Conservation (phyloP, 2,888 invertebrate genomes). For the Neoaliturus tenellus region DNA sequence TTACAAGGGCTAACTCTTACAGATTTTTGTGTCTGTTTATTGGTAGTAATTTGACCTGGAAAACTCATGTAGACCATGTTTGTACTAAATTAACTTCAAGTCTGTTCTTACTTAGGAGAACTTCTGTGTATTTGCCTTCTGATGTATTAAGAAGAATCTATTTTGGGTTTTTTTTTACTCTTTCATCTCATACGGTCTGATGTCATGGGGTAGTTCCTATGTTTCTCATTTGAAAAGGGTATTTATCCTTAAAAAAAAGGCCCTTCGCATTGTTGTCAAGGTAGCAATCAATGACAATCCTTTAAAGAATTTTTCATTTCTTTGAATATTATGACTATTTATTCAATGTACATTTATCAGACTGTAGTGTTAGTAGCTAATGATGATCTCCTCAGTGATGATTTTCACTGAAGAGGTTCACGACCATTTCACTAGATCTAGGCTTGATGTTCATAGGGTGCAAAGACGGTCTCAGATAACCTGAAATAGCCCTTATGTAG, state of each 20-base stretch:
- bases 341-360: no score
- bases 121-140: neutral
- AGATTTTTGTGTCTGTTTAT: neutral
- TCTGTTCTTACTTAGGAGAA: neutral
- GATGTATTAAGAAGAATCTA: neutral
- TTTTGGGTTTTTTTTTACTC: neutral
- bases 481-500: no score
- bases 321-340: no score
- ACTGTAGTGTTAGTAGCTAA: no score
- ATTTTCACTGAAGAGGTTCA: no score
- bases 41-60: neutral
- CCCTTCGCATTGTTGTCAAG: neutral
- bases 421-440: no score
- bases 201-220: neutral
- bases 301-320: no score
- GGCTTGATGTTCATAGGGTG: no score
- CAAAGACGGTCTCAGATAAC: no score
- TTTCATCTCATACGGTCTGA: neutral
- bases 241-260: neutral
- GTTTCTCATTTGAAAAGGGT: neutral
- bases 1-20: neutral
- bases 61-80: neutral
- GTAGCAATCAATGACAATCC: no score
- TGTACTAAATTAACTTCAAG: neutral
- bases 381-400: no score